Evolutionary conservation across 2,888 invertebrate species (phyloP), one percentile per base, ranked within the genome.

Genomic region (Pristionchus fissidentatus): DNA sequence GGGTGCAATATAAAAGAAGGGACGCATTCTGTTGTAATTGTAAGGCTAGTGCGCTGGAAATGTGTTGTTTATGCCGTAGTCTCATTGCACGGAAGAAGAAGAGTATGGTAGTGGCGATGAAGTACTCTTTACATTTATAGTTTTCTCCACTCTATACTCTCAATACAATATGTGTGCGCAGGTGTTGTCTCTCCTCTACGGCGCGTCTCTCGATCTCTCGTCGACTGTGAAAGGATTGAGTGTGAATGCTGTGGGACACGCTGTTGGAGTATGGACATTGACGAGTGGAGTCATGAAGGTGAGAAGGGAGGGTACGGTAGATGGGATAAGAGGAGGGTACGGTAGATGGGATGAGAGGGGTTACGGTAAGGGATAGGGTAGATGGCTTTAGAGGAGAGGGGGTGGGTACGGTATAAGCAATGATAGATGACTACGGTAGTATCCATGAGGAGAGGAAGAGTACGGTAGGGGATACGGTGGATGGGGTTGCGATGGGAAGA

Each of bases 281-380:
- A 81, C 80, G 15, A 81, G 62, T 43, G 80, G 80, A 81, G 15
- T 62, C n/a, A 81, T 38, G 43, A 81, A 62, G 80, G 62, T 81
- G 13, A n/a, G 26, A 4, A 5, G 41, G 22, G n/a, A 3, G 19
- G 22, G 8, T 43, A 13, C 60, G 26, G 3, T 0, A 19, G 19
- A 32, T 22, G 4, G 10, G 10, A 19, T 15, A 15, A 49, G 49
- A 19, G 10, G 49, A 19, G 10, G 49, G 19, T 49, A 19, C 13
- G 19, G 49, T 19, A 19, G 49, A 22, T 13, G 26, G 29, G 43
- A 13, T 73, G 3, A 3, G 32, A 32, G 19, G 8, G 4, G 10
- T 49, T 10, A 49, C 19, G 19, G 49, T 10, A 15, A 19, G 49
- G 10, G 49, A 49, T 49, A 19, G 49, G 19, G 49, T 19, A 19